Percentiles rank a stretch among this genome's conserved stretches.
phyloP scores from a whole-genome alignment of 2,113 vertebrate genomes.

The Cromileptes altivelis region DNA sequence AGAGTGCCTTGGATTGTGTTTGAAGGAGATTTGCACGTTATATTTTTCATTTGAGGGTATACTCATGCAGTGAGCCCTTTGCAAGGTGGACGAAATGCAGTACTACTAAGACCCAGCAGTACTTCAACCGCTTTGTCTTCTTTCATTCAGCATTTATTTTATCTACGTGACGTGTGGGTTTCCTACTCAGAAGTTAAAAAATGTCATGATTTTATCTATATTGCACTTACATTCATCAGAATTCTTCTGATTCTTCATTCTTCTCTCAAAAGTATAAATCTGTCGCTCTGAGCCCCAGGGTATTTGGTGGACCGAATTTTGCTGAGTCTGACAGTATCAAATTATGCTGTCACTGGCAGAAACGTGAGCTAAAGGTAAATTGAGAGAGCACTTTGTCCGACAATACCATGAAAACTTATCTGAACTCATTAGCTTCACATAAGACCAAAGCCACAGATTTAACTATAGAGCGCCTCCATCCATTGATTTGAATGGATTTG shows the following conservation, averaged over 20 bases:
- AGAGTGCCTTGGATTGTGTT: too few relatives aligned
- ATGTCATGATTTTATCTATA: too few relatives aligned
- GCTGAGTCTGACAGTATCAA: slow-evolving; percentile 6
- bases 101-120: too few relatives aligned
- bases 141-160: too few relatives aligned
- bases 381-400: background rate
- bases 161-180: too few relatives aligned
- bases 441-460: background rate
- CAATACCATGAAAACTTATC: background rate
- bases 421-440: background rate
- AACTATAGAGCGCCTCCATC: background rate
- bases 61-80: too few relatives aligned
- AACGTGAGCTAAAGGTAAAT: background rate
- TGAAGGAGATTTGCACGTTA: too few relatives aligned
- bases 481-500: background rate
- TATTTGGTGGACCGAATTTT: background rate
- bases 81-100: too few relatives aligned
- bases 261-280: background rate
- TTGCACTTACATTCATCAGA: background rate
- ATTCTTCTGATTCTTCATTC: too few relatives aligned
- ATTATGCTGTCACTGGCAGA: background rate
- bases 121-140: too few relatives aligned
- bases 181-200: too few relatives aligned
- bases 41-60: too few relatives aligned
- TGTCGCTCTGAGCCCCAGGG: background rate